These are phyloP conservation scores for Drosophila obscura DNA, from an alignment of 1,140 invertebrate species.

Conservation along the genomic window DNA sequence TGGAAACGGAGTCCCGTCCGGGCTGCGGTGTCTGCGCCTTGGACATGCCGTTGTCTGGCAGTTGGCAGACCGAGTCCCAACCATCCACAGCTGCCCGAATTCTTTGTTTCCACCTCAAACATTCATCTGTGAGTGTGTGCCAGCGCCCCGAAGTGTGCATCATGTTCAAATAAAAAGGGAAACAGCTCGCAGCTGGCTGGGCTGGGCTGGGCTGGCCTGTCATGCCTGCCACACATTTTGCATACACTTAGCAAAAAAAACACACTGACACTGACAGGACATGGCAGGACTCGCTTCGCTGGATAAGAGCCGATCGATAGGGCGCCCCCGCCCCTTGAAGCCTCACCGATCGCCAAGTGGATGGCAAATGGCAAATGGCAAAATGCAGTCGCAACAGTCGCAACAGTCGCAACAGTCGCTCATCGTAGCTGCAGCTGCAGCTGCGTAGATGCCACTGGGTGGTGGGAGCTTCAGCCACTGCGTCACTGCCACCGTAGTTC, in stretches of 20 bases:
- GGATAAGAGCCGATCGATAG: neutral
- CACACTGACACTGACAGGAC: neutral
- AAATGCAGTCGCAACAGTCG: too few species aligned
- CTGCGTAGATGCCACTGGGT: too few species aligned
- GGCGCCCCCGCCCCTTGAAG: too few species aligned
- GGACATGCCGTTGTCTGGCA: conserved; percentile 27
- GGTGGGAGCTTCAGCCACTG: too few species aligned
- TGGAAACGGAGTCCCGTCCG: neutral
- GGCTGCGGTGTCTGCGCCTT: conserved; percentile 10
- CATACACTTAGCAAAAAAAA: conserved; percentile 54
- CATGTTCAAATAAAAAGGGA: conserved; percentile 16
- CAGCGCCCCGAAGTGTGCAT: conserved; percentile 4
- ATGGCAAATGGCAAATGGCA: too few species aligned
- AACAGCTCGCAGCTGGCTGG: conserved; percentile 27
- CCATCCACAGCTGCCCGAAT: neutral
- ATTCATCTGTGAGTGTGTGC: neutral
- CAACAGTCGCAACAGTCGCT: too few species aligned
- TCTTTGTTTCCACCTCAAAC: neutral
- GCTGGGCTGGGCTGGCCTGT: conserved; percentile 4
- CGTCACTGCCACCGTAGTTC: too few species aligned
- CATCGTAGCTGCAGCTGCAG: too few species aligned
- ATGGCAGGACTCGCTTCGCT: neutral
- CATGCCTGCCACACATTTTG: conserved; percentile 22
- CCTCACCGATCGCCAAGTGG: too few species aligned
- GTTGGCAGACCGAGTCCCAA: conserved; percentile 18